Evolutionary conservation across 2,113 vertebrate genomes (phyloP).

Genomic region (Leptodactylus fuscus): DNA sequence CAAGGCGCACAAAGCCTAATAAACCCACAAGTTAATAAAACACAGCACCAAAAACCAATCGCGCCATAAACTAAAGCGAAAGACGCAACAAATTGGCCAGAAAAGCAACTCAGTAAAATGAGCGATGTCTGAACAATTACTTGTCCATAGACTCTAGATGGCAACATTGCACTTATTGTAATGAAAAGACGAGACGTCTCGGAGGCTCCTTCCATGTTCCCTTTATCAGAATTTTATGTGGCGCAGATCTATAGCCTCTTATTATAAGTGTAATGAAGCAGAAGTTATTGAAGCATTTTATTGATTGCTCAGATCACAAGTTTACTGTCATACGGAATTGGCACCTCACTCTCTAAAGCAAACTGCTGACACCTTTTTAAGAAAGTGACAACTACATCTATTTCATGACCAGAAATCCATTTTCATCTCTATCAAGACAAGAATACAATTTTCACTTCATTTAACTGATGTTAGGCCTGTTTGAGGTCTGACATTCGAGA

Average conservation of each 20-base stretch:
- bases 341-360: constrained; percentile 90
- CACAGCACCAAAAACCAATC: background rate
- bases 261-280: constrained; percentile 94
- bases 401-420: constrained; percentile 95
- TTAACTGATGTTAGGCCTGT: constrained; percentile 88
- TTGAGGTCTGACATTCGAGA: constrained; percentile 83
- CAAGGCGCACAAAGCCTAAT: background rate
- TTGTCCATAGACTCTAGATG: constrained; percentile 86
- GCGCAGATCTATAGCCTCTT: constrained; percentile 89
- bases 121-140: constrained; percentile 69
- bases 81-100: background rate
- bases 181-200: constrained; percentile 69
- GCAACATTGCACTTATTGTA: constrained; percentile 86
- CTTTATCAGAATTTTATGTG: constrained; percentile 84
- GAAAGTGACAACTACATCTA: constrained; percentile 95
- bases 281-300: constrained; percentile 92
- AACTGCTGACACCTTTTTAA: constrained; percentile 92
- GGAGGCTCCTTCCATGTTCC: constrained; percentile 70
- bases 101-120: background rate
- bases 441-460: constrained; percentile 98
- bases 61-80: background rate
- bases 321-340: constrained; percentile 92
- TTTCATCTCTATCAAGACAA: constrained; percentile 95
- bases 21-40: constrained; percentile 6
- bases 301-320: constrained; percentile 94